phyloP scores from a whole-genome alignment of 2,888 invertebrate species.

The Pollenia amentaria region DNA sequence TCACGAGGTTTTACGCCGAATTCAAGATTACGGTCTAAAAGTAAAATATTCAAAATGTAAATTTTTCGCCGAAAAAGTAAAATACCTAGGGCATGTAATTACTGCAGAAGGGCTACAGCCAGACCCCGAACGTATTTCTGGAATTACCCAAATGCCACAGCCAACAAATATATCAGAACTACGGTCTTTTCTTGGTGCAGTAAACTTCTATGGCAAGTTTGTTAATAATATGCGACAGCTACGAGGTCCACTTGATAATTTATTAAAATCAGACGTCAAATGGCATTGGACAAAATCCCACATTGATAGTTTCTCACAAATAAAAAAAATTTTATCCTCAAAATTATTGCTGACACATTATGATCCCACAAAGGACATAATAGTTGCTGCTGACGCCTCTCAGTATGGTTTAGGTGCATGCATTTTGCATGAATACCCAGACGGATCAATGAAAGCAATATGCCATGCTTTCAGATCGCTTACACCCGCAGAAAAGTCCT shows the following conservation, averaged over 20 bases:
- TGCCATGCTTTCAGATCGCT: too few species aligned
- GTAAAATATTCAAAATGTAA: too few species aligned
- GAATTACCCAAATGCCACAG: constrained; percentile 66
- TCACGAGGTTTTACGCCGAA: too few species aligned
- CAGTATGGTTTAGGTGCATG: not conserved
- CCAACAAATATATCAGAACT: constrained; percentile 69
- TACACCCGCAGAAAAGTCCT: too few species aligned
- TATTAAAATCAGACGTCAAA: too few species aligned
- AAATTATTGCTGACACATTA: not conserved
- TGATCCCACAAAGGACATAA: too few species aligned
- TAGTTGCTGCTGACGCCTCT: too few species aligned
- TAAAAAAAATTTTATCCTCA: not conserved
- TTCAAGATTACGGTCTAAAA: too few species aligned
- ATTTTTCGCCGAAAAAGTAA: not conserved
- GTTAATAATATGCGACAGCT: not conserved
- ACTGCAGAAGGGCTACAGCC: constrained; percentile 58
- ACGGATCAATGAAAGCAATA: too few species aligned
- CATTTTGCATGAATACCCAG: too few species aligned
- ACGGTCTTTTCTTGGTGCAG: constrained; percentile 63
- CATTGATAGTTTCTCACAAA: not conserved
- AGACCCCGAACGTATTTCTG: constrained; percentile 56
- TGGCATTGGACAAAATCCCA: not conserved
- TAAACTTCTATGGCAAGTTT: not conserved
- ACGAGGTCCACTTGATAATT: constrained; percentile 21
- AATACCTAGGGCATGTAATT: constrained; percentile 31